phyloP scores from a whole-genome alignment of 2,797 vertebrate species.

The Eulemur coronatus region DNA sequence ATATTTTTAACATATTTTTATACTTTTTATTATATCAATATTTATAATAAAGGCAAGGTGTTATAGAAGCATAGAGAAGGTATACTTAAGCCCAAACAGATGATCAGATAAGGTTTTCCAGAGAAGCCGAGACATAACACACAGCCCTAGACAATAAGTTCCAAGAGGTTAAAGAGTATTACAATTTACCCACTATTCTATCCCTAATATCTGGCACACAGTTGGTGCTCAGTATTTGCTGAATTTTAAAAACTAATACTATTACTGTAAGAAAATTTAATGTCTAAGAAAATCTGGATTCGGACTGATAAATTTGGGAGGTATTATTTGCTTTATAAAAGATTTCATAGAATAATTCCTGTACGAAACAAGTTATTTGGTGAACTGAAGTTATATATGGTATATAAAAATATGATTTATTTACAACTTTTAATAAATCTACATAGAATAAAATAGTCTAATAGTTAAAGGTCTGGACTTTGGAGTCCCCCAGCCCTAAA shows the following conservation, averaged over 20 bases:
- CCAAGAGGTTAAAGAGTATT: neutral
- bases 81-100: neutral
- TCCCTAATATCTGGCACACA: neutral
- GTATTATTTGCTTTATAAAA: neutral
- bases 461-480: neutral
- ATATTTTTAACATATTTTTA: neutral
- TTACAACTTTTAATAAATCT: neutral
- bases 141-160: neutral
- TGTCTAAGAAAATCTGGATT: neutral
- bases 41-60: neutral
- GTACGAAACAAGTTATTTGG: neutral
- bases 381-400: neutral
- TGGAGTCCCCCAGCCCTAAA: neutral
- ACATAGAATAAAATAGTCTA: neutral
- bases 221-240: neutral
- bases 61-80: neutral
- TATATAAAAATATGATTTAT: neutral
- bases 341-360: neutral
- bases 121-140: neutral
- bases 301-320: neutral
- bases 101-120: neutral
- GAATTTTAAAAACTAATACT: neutral
- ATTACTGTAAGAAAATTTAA: neutral
- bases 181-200: neutral
- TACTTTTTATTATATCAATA: neutral